A percentile compares a stretch with the other conserved stretches of the same genome.
These are phyloP conservation scores for Carassius gibelio DNA, from an alignment of 2,113 vertebrate genomes.

Conservation along the genomic window DNA sequence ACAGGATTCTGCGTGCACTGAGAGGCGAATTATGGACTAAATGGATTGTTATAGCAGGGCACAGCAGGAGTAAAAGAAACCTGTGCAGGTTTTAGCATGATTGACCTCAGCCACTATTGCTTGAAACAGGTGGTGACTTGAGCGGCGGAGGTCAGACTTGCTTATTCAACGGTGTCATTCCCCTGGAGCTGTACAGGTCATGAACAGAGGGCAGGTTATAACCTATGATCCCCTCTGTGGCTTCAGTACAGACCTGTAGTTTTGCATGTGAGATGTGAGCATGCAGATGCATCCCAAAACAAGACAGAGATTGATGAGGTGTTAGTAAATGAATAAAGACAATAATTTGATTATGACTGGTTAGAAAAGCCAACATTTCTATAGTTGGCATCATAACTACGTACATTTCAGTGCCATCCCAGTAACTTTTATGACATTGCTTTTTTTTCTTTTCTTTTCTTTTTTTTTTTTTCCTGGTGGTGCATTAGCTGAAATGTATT, in stretches of 20 bases:
- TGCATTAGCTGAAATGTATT: too few relatives aligned
- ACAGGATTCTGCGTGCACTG: neutral
- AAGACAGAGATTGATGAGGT: conserved; percentile 29
- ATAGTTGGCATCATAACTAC: neutral
- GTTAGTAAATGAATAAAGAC: neutral
- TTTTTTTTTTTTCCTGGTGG: too few relatives aligned
- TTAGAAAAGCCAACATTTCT: conserved; percentile 2
- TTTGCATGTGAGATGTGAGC: neutral
- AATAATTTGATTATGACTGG: neutral
- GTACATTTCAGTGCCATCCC: neutral
- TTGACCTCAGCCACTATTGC: neutral
- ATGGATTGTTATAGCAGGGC: neutral
- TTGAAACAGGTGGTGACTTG: conserved; percentile 19
- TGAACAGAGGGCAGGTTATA: conserved; percentile 9
- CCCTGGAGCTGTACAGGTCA: conserved; percentile 17
- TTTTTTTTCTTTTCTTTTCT: too few relatives aligned
- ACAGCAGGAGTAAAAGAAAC: neutral
- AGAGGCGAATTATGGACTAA: too few relatives aligned
- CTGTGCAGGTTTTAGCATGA: conserved; percentile 7
- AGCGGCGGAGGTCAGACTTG: neutral
- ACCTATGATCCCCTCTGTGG: conserved; percentile 10
- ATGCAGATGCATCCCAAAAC: conserved; percentile 6
- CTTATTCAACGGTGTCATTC: neutral
- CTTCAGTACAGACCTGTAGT: neutral
- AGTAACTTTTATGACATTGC: neutral